Conservation (phyloP, 2,113 vertebrate genomes). For the Eclectus roratus region DNA sequence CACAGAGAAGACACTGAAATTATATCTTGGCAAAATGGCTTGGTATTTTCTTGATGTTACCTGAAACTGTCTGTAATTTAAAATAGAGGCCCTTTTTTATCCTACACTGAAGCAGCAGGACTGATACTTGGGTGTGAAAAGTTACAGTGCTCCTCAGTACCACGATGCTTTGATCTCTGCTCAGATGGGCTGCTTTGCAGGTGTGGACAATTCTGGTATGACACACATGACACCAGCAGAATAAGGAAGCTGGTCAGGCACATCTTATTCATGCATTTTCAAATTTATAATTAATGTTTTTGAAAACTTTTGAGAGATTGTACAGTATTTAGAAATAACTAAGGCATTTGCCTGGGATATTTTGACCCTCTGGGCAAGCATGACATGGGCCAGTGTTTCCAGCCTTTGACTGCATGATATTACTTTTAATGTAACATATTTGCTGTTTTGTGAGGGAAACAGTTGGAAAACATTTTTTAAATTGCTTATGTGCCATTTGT, state of each 20-base stretch:
- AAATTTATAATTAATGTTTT: neutral
- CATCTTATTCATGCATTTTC: accelerated
- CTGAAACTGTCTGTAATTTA: neutral
- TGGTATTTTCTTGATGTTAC: neutral
- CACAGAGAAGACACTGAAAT: neutral
- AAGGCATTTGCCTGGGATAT: neutral
- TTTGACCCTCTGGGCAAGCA: neutral
- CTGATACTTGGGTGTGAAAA: neutral
- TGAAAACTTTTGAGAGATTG: neutral
- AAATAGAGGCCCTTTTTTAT: neutral
- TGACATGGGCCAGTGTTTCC: neutral
- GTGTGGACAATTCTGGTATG: neutral
- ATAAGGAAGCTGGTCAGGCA: neutral
- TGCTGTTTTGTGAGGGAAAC: neutral
- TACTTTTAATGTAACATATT: neutral
- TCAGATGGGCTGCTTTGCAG: neutral
- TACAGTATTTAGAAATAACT: neutral
- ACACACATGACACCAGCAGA: accelerated
- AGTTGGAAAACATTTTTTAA: neutral
- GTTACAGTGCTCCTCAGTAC: neutral
- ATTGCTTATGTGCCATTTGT: neutral
- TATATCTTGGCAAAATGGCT: neutral
- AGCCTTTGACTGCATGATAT: neutral
- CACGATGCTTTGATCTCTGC: neutral
- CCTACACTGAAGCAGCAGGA: neutral